These are phyloP conservation scores for Chlamydotis undulata DNA, from an alignment of 2,113 vertebrate genomes.

Conservation along the genomic window DNA sequence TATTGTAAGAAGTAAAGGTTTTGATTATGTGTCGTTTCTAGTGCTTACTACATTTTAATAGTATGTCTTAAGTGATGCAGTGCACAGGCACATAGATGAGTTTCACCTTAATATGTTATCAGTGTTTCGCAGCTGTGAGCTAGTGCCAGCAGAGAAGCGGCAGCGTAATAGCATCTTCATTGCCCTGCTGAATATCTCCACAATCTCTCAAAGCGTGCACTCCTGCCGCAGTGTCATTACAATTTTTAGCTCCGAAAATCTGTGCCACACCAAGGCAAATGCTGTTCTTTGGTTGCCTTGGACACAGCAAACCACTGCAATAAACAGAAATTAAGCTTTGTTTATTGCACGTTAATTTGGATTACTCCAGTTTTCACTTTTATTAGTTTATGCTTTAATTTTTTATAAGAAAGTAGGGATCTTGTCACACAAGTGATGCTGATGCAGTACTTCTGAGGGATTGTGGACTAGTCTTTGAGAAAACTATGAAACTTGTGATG, in stretches of 20 bases:
- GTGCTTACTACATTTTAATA: not conserved
- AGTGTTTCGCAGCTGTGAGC: slow-evolving; percentile 19
- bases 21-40: not conserved
- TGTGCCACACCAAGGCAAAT: not conserved
- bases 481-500: not conserved
- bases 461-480: not conserved
- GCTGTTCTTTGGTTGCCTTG: not conserved
- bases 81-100: not conserved
- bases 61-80: not conserved
- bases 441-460: not conserved
- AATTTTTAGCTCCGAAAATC: slow-evolving; percentile 1
- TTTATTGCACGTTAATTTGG: not conserved
- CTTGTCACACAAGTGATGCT: not conserved
- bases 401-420: not conserved
- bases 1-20: not conserved
- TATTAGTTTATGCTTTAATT: not conserved
- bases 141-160: not conserved
- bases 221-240: not conserved
- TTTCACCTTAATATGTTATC: not conserved
- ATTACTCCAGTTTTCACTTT: not conserved
- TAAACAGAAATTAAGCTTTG: not conserved
- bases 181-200: not conserved
- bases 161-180: not conserved
- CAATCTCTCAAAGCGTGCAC: not conserved
- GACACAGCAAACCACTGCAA: not conserved